Percentiles rank a stretch among this genome's conserved stretches.
These are phyloP conservation scores for Oxystoma pomonae DNA, from an alignment of 2,888 invertebrate species.

Conservation along the genomic window DNA sequence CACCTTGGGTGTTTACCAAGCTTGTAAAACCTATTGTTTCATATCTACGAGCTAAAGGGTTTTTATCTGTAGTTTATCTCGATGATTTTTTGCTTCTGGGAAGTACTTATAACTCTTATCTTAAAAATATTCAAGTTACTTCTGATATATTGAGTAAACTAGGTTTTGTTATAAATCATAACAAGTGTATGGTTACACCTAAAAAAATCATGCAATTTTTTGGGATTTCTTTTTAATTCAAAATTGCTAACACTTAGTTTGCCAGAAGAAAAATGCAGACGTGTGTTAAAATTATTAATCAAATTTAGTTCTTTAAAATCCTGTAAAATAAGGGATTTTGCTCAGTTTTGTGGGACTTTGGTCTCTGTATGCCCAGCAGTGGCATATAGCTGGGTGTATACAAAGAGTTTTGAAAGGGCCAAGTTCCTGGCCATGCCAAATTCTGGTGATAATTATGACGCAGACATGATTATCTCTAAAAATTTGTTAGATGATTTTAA, in stretches of 20 bases:
- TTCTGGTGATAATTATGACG: neutral
- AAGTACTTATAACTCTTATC: neutral
- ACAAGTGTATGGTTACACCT: too few relatives aligned
- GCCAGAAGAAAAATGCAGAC: neutral
- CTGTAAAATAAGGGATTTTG: neutral
- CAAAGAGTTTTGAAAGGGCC: neutral
- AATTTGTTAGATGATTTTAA: neutral
- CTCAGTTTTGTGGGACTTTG: neutral
- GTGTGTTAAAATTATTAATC: neutral
- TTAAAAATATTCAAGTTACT: too few relatives aligned
- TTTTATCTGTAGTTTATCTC: constrained; percentile 7
- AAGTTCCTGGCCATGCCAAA: neutral
- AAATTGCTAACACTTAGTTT: neutral
- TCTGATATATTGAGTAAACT: too few relatives aligned
- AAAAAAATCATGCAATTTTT: too few relatives aligned
- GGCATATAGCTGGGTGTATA: constrained; percentile 2
- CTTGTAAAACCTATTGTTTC: constrained; percentile 16
- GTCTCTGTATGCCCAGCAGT: neutral
- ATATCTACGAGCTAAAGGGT: constrained; percentile 1
- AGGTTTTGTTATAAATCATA: too few relatives aligned
- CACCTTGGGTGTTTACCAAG: constrained; percentile 17
- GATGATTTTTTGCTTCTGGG: constrained; percentile 5
- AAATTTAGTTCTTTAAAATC: too few relatives aligned
- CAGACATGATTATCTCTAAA: neutral
- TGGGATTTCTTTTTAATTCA: too few relatives aligned